Base-by-base conservation (phyloP, 2,888 invertebrate species). In the Caenorhabditis sp. region DNA sequence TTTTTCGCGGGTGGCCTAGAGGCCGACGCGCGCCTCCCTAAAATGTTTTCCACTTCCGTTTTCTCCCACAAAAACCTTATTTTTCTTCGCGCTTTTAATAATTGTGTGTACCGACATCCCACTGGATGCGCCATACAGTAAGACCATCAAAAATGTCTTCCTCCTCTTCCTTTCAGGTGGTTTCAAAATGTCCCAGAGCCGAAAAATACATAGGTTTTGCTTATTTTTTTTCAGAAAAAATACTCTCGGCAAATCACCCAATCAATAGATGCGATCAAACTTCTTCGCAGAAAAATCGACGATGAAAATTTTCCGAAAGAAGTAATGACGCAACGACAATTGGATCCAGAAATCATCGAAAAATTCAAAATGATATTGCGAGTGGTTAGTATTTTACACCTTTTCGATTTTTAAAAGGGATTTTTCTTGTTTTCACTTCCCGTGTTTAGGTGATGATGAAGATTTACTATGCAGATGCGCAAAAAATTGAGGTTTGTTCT, bases 361-460 rank as follows among this genome's bases (percentile, higher is more conserved):
- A 49, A 27, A 54, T 72, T 72, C 64, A 72, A 72, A 24, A 19
- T 12, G 12, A 23, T 72, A 43, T 61, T 72, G n/a, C 59, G 72
- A 67, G 51, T 53, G 72, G 71, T 71, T 36, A 27, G 31, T 27
- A 17, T 50, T 37, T 17, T 19, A 0, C 51, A 37, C 8, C 17
- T 14, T 37, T 63, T 14, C 14, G 36, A 37, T 50, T 21, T 63
- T 50, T 63, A 12, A 0, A 27, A 37, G 24, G 19, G 23, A 5
- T 55, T 55, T 27, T 12, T 27, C 17, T n/a, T 3, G n/a, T 21
- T 21, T 55, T 21, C 14, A 8, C 5, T 3, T 36, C 14, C 6
- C 4, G 5, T 55, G 17, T 69, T 64, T 21, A 71, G 71, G 72
- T 72, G 6, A 62, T 64, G 67, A 53, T 61, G 12, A 67, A 72